A percentile compares a stretch with the other conserved stretches of the same genome.
phyloP scores from a whole-genome alignment of 2,888 invertebrate species.

The Meta bourneti region DNA sequence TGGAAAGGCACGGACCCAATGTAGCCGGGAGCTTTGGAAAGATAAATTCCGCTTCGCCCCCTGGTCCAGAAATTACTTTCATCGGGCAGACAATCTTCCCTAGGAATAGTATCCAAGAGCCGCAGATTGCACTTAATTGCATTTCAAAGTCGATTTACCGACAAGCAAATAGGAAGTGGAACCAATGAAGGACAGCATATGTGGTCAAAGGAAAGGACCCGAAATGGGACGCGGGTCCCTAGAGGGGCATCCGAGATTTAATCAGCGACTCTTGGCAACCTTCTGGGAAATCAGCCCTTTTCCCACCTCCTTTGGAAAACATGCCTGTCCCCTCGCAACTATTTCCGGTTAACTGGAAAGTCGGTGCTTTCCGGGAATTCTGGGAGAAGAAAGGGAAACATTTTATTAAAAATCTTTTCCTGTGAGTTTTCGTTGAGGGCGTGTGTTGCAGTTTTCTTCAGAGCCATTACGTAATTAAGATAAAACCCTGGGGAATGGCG shows the following conservation, averaged over 20 bases:
- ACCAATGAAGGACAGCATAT: background rate
- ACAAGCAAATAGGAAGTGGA: conserved; percentile 2
- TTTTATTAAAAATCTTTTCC: conserved; percentile 73
- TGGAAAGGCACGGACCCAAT: no score
- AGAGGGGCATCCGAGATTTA: conserved; percentile 48
- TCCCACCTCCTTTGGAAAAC: conserved; percentile 57
- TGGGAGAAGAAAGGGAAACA: conserved; percentile 40
- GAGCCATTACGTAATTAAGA: conserved; percentile 72
- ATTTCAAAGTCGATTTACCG: background rate
- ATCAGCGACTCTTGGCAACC: conserved; percentile 55
- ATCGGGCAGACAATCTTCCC: no score
- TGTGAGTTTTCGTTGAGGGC: conserved; percentile 44
- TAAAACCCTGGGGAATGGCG: conserved; percentile 39
- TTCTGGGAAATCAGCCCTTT: conserved; percentile 68
- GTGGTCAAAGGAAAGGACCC: conserved; percentile 43
- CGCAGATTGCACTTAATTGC: conserved; percentile 6
- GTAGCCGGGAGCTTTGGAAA: no score
- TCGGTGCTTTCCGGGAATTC: conserved; percentile 44
- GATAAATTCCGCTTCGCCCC: no score
- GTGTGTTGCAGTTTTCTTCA: conserved; percentile 34
- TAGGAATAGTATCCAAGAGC: background rate
- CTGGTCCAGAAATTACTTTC: no score
- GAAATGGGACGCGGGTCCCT: conserved; percentile 1
- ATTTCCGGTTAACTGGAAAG: conserved; percentile 56
- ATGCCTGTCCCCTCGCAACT: conserved; percentile 43